A percentile compares a stretch with the other conserved stretches of the same genome.
These are phyloP conservation scores for Drosophila meridionalis DNA, from an alignment of 2,888 invertebrate species.

Conservation along the genomic window DNA sequence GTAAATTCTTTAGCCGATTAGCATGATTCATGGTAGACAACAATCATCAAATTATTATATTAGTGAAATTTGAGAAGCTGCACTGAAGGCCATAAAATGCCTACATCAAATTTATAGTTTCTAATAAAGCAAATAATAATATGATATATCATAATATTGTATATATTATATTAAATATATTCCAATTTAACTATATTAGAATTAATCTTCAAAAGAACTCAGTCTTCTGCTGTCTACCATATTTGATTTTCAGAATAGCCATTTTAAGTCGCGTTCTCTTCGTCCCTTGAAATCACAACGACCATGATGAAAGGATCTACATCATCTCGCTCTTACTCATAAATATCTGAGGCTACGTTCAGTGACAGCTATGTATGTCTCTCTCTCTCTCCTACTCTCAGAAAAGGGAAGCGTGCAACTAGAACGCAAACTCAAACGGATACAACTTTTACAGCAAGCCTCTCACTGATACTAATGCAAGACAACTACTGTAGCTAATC, in stretches of 20 bases:
- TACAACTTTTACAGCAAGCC: not conserved
- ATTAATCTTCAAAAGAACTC: too few species aligned
- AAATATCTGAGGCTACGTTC: accelerated
- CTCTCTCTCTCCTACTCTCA: not conserved
- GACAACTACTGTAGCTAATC: not conserved
- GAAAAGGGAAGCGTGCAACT: not conserved
- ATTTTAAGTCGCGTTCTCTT: not conserved
- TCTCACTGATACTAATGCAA: not conserved
- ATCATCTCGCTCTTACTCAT: not conserved
- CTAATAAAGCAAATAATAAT: not conserved
- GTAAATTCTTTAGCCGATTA: not conserved
- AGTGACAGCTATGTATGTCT: not conserved
- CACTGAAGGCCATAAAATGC: not conserved
- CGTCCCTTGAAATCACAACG: not conserved
- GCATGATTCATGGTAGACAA: not conserved
- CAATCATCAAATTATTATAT: too few species aligned
- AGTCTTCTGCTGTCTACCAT: not conserved
- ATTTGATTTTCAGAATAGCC: too few species aligned
- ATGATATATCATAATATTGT: too few species aligned
- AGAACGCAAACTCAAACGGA: not conserved
- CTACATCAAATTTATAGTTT: not conserved
- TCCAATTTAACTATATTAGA: too few species aligned
- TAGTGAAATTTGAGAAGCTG: not conserved
- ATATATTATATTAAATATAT: too few species aligned
- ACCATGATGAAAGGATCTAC: not conserved